phyloP scores from a whole-genome alignment of 2,888 invertebrate genomes.

The Rhogogaster chlorosoma region DNA sequence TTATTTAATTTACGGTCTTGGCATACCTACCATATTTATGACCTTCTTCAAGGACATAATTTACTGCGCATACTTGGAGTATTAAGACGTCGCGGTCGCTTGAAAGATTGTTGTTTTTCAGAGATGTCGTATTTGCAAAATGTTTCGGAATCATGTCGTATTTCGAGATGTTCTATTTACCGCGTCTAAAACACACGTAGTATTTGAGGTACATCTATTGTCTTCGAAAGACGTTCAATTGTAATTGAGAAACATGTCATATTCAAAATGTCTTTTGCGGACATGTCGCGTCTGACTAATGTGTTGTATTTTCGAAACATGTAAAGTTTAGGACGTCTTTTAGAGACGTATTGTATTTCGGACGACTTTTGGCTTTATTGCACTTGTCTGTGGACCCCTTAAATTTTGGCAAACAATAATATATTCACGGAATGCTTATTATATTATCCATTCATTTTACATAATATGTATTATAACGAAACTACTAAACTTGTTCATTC shows the following conservation, averaged over 20 bases:
- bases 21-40: not conserved
- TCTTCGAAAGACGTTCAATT: not conserved
- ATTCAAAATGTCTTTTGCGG: not conserved
- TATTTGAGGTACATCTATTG: not conserved
- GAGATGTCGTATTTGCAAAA: not conserved
- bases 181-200: not conserved
- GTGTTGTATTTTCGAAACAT: not conserved
- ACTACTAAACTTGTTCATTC: not conserved
- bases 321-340: not conserved
- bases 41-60: too few relatives aligned
- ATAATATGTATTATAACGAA: not conserved
- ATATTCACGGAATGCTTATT: not conserved
- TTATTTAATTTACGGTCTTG: not conserved
- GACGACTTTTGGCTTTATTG: not conserved
- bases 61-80: not conserved
- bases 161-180: not conserved
- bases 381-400: not conserved
- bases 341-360: not conserved
- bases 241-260: not conserved
- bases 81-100: not conserved
- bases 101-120: too few relatives aligned
- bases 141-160: not conserved
- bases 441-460: not conserved
- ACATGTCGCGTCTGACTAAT: too few relatives aligned
- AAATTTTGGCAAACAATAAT: not conserved